Evolutionary conservation across 2,113 vertebrate genomes (phyloP).

Genomic region (Scalopus aquaticus): DNA sequence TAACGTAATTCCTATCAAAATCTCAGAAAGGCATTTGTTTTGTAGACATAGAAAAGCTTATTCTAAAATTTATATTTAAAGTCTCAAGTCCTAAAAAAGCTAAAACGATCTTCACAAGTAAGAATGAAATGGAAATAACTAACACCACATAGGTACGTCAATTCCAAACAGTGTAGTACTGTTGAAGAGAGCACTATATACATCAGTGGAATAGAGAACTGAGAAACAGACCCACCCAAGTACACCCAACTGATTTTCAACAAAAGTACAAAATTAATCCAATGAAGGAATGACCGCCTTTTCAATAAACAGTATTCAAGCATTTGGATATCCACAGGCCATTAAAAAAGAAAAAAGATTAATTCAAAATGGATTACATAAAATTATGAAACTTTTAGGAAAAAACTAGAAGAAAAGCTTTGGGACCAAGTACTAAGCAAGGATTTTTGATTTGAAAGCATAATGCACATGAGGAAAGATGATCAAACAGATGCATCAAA

Average conservation of each 20-base stretch:
- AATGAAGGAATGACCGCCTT: background rate
- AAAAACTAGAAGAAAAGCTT: background rate
- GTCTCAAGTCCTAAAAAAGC: background rate
- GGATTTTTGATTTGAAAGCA: conserved; percentile 14
- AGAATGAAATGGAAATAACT: background rate
- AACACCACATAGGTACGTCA: background rate
- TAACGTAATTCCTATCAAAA: no score
- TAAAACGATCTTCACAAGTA: background rate
- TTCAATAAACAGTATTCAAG: background rate
- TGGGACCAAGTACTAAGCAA: background rate
- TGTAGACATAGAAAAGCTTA: background rate
- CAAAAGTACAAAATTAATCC: background rate
- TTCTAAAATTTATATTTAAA: conserved; percentile 8
- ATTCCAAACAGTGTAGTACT: background rate
- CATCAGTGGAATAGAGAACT: background rate
- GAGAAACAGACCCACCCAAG: background rate
- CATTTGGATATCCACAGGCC: background rate
- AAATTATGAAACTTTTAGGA: background rate
- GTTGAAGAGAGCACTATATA: background rate
- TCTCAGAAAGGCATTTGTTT: background rate
- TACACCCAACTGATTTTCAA: background rate
- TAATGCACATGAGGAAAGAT: background rate
- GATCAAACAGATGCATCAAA: background rate
- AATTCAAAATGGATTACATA: background rate
- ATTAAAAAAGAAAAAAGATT: background rate